Evolutionary conservation across 1,140 invertebrate species (phyloP).

Genomic region (Wiebesia pumilae): DNA sequence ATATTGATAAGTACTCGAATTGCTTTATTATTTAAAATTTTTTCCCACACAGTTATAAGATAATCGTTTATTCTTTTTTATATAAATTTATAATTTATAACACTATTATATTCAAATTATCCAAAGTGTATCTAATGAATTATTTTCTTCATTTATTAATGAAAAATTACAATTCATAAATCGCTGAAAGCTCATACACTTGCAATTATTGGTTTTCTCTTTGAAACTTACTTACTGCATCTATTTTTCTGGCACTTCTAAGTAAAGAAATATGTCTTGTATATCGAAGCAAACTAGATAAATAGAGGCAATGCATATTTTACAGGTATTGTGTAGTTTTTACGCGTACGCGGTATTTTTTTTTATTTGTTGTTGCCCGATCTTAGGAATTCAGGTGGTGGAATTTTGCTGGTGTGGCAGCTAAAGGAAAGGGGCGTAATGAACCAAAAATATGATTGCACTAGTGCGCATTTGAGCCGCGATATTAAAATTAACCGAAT

Average conservation of each 20-base stretch:
- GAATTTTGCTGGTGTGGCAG: neutral
- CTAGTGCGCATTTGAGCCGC: neutral
- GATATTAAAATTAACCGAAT: slow-evolving; percentile 23
- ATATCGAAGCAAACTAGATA: neutral
- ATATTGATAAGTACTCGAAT: neutral
- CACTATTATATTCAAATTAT: too few relatives aligned
- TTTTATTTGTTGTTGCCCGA: neutral
- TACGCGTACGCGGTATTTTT: neutral
- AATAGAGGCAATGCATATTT: neutral
- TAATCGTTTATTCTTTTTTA: too few relatives aligned
- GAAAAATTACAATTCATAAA: neutral
- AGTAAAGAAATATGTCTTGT: neutral
- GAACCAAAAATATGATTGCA: slow-evolving; percentile 35
- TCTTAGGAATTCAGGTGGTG: neutral
- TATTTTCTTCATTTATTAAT: neutral
- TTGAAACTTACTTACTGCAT: neutral
- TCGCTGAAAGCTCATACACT: neutral
- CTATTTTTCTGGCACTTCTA: neutral
- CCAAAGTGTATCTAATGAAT: neutral
- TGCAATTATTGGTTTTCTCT: neutral
- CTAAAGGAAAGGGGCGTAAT: neutral
- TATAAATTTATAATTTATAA: too few relatives aligned
- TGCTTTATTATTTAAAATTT: neutral
- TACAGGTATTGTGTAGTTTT: neutral
- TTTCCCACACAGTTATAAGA: neutral